Evolutionary conservation across 92 coral and sea anemone genomes (phyloP).

Genomic region (Heliopora coerulea): DNA sequence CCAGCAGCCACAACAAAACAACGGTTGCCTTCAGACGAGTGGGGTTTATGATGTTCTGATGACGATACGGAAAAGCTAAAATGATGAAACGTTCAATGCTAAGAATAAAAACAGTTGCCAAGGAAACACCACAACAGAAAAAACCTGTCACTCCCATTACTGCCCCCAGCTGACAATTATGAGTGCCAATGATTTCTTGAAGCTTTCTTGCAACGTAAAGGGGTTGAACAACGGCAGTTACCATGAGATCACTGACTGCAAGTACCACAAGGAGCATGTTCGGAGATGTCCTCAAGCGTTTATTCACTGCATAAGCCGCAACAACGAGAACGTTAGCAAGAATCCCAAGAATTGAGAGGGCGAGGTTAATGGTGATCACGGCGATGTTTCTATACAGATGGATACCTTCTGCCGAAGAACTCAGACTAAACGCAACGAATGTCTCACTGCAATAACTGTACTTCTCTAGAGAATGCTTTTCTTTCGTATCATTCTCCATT

Average conservation of each 20-base stretch:
- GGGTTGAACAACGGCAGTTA: not conserved
- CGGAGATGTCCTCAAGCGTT: slow-evolving; percentile 10
- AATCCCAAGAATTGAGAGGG: not conserved
- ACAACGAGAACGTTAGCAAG: not conserved
- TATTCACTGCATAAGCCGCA: not conserved
- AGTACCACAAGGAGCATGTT: slow-evolving; percentile 9
- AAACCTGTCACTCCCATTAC: not conserved
- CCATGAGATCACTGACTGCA: not conserved
- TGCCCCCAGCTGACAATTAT: not conserved
- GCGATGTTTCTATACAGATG: slow-evolving; percentile 1
- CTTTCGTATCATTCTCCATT: too few species aligned
- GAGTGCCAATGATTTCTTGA: not conserved
- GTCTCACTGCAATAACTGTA: too few species aligned
- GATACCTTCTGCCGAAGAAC: too few species aligned
- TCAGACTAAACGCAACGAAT: too few species aligned
- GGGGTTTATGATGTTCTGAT: slow-evolving; percentile 8
- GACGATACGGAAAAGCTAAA: slow-evolving; percentile 25
- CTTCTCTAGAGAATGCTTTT: too few species aligned
- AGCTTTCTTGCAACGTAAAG: not conserved
- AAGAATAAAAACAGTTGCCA: slow-evolving; percentile 6
- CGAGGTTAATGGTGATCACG: not conserved
- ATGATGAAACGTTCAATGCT: slow-evolving; percentile 24
- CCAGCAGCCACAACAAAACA: not conserved
- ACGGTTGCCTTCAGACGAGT: slow-evolving; percentile 8
- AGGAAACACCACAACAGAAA: slow-evolving; percentile 19